Percentiles rank a stretch among this genome's conserved stretches.
These are phyloP conservation scores for Oeneis ivallda DNA, from an alignment of 2,888 invertebrate species.

Conservation along the genomic window DNA sequence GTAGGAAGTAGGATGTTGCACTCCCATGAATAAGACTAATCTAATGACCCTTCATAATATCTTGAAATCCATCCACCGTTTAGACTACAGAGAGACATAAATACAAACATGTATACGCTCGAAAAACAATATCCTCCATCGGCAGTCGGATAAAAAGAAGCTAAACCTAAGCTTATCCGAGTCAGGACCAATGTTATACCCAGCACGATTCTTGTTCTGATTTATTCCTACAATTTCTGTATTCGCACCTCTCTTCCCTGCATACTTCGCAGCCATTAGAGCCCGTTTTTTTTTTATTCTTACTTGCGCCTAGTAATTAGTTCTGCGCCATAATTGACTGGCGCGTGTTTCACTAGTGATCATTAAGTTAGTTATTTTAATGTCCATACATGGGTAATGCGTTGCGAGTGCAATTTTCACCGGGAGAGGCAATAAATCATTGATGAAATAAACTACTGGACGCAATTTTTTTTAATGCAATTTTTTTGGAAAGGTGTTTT, in stretches of 20 bases:
- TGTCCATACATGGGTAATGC: conserved; percentile 30
- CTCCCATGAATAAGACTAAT: too few species aligned
- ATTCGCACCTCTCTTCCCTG: conserved; percentile 39
- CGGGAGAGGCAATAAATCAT: conserved; percentile 5
- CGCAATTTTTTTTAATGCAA: not conserved
- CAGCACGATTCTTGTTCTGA: conserved; percentile 33
- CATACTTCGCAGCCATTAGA: conserved; percentile 40
- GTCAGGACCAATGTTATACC: conserved; percentile 30
- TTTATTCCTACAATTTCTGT: conserved; percentile 36
- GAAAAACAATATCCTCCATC: too few species aligned
- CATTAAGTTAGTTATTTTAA: conserved; percentile 36
- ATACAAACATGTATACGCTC: too few species aligned
- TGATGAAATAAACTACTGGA: not conserved
- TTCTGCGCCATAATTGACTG: conserved; percentile 45
- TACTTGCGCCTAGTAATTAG: conserved; percentile 46
- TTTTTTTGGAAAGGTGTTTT: not conserved
- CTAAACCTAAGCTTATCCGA: conserved; percentile 40
- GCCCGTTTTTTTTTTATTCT: conserved; percentile 36
- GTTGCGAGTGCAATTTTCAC: not conserved
- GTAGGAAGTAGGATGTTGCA: too few species aligned
- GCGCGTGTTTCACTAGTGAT: conserved; percentile 41
- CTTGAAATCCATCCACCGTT: too few species aligned
- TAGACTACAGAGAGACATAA: too few species aligned
- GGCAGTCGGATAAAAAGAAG: not conserved
- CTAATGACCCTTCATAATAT: too few species aligned